Base-by-base conservation (phyloP, 2,888 invertebrate genomes). In the Matsumyia berberina region DNA sequence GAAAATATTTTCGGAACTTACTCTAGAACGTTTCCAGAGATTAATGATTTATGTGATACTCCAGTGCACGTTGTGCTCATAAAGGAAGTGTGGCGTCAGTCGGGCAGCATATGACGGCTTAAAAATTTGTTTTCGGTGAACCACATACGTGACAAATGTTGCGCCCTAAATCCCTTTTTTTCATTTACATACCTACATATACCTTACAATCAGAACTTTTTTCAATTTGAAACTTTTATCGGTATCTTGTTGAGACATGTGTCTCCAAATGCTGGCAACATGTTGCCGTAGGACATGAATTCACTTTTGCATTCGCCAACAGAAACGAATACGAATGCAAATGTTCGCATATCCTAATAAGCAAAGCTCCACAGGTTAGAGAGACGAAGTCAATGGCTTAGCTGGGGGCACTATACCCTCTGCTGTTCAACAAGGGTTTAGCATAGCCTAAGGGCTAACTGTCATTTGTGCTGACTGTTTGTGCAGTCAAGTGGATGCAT, bases 311-410 rank as follows among this genome's bases (percentile, higher is more conserved):
- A 37, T n/a, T 35, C 42, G 11, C 19, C 53, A n/a, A 17, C 7
- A 24, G 19, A 62, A 5, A 15, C 12, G 46, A 12, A 29, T n/a
- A 29, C 2, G 37, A 64, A 66, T 62, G 55, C 58, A 39, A 39
- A 46, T 58, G 19, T 51, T 42, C 51, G 29, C 17, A 44, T 60
- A n/a, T n/a, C n/a, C n/a, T n/a, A 44, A 53, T 37, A 29, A 44
- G 33, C 8, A 29, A 24, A 46, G 49, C 67, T 83, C 83, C 57
- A 83, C 83, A 83, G 83, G 83, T 79, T 67, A 51, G 24, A 72
- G 66, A 62, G 73, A 64, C 73, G 73, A 83, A 73, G 83, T 83
- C 79, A 83, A 79, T 78, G 83, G 73, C 73, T 74, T 64, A 69
- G 69, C 80, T 74, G 19, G 74, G 15, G 55, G 80, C 57, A 12